phyloP scores from a whole-genome alignment of 2,113 vertebrate genomes.

The Sander vitreus region DNA sequence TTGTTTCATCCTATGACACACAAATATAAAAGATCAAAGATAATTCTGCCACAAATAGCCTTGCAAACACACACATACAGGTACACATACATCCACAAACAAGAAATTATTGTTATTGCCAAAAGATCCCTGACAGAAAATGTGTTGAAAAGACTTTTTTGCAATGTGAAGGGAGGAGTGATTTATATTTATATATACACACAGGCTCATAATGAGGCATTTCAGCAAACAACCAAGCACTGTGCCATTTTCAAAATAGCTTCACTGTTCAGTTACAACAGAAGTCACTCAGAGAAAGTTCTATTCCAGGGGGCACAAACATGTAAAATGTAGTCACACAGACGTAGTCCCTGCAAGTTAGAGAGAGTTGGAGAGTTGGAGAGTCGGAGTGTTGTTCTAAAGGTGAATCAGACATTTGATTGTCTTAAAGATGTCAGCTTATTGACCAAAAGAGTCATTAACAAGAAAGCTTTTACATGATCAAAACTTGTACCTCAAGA shows the following conservation, averaged over 20 bases:
- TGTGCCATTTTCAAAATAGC: constrained; percentile 20
- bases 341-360: not conserved
- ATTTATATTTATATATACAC: constrained; percentile 27
- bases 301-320: not conserved
- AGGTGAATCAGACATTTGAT: not conserved
- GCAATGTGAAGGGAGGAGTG: not conserved
- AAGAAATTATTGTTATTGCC: not conserved
- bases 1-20: not conserved
- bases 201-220: constrained; percentile 20
- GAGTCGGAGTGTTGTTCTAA: not conserved
- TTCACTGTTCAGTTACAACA: not conserved
- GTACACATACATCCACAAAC: not conserved
- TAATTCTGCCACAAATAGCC: not conserved
- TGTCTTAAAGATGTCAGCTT: not conserved
- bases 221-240: constrained; percentile 38
- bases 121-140: not conserved
- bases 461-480: not conserved
- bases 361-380: too few relatives aligned
- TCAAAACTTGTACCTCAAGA: not conserved
- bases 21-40: not conserved
- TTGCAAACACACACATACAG: not conserved
- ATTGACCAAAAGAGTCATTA: not conserved
- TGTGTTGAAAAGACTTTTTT: not conserved
- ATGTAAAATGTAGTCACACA: not conserved
- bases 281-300: constrained; percentile 22